These are phyloP conservation scores for Dastarcus helophoroides DNA, from an alignment of 2,888 invertebrate species.

Conservation along the genomic window DNA sequence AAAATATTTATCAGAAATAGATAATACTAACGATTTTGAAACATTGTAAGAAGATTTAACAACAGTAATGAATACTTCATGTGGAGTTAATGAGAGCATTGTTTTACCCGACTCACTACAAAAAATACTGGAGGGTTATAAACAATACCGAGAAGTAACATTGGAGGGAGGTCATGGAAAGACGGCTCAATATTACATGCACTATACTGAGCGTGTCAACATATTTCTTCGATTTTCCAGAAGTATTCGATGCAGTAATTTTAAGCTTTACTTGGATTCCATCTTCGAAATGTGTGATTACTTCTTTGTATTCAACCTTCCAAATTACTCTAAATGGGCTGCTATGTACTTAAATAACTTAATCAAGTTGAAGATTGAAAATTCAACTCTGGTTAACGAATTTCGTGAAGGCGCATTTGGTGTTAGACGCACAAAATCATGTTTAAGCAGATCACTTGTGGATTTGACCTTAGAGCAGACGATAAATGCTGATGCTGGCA, in stretches of 20 bases:
- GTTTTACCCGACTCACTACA: slow-evolving; percentile 7
- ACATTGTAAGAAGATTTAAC: slow-evolving; percentile 10
- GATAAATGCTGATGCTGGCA: slow-evolving; percentile 7
- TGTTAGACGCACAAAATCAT: slow-evolving; percentile 16
- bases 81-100: slow-evolving; percentile 7
- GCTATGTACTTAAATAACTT: slow-evolving; percentile 14
- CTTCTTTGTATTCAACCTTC: slow-evolving; percentile 19
- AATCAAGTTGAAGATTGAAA: slow-evolving; percentile 14
- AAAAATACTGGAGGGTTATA: slow-evolving; percentile 4
- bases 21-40: slow-evolving; percentile 6
- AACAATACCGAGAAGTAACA: slow-evolving; percentile 5
- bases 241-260: slow-evolving; percentile 18
- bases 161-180: slow-evolving; percentile 14
- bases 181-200: slow-evolving; percentile 17
- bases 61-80: slow-evolving; percentile 9
- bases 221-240: slow-evolving; percentile 14
- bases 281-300: slow-evolving; percentile 19
- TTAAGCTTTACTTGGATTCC: slow-evolving; percentile 18
- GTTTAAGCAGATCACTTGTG: slow-evolving; percentile 11
- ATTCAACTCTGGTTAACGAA: slow-evolving; percentile 15
- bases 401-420: slow-evolving; percentile 18
- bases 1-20: slow-evolving; percentile 16
- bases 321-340: slow-evolving; percentile 18
- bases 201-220: slow-evolving; percentile 13
- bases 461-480: slow-evolving; percentile 14